Base-by-base conservation (phyloP, 2,888 invertebrate species). In the Deroplatys truncata region DNA sequence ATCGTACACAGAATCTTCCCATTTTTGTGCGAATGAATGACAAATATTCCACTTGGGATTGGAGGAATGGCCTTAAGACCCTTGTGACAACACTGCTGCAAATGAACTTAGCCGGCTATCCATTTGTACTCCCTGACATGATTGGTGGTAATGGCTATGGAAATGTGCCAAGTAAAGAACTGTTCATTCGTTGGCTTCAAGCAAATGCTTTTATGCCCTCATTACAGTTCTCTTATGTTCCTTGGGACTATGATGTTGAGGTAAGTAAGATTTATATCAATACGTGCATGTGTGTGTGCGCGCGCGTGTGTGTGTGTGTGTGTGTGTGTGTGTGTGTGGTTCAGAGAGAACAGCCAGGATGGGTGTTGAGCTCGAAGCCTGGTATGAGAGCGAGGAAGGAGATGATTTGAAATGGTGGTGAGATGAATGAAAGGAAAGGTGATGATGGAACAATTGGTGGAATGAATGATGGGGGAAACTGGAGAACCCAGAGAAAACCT, bases 111-210 rank as follows among this genome's bases (percentile, higher is more conserved):
- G 94, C 95, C 89, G n/a, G n/a, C n/a, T n/a, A n/a, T 93, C 95
- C 96, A 0, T 95, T 96, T 92, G 96, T 97, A 9, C 93, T 98
- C n/a, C n/a, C 98, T 0, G 98, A 98, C 92, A 97, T 97, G 96
- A 96, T 96, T 86, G 96, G 96, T 0, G 96, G 96, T 0, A 96
- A 96, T 91, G 96, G 95, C 0, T 96, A 94, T 92, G 94, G 94
- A n/a, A 94, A 94, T 28, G 95, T 94, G 35, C 94, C 95, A 0
- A 95, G 94, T 1, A 95, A 95, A 90, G 96, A 96, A 92, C 92
- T 97, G 88, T 97, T 96, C 92, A 95, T 97, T 56, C 94, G 98
- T 92, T 98, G 98, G 98, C 94, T 97, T 85, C 96, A 97, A 92
- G 96, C 96, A 31, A 31, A 96, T 89, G 95, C n/a, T 0, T 97